A percentile compares a stretch with the other conserved stretches of the same genome.
Conservation (phyloP, 2,797 vertebrate species). For the Darevskia mixta region DNA sequence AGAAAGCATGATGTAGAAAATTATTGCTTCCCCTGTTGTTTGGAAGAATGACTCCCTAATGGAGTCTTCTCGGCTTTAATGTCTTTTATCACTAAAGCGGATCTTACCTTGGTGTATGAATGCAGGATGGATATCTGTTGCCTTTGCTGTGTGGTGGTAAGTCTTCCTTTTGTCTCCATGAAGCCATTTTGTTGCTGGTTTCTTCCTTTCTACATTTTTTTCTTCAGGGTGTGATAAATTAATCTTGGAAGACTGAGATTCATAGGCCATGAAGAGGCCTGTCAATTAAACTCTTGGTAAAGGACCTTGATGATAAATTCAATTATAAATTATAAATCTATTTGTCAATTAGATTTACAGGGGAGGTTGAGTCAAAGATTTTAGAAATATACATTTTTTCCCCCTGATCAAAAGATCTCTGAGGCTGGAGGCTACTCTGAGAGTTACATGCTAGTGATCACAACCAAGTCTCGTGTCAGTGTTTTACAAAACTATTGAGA, state of each 20-base stretch:
- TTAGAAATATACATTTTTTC: neutral
- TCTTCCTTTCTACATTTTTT: neutral
- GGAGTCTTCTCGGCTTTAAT: slow-evolving; percentile 54
- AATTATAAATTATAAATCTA: neutral
- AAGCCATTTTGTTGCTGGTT: neutral
- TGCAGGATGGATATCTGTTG: slow-evolving; percentile 38
- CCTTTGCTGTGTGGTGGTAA: neutral
- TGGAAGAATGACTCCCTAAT: slow-evolving; percentile 70
- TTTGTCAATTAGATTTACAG: neutral
- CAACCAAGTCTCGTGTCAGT: neutral
- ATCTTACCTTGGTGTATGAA: slow-evolving; percentile 54
- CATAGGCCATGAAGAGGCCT: neutral
- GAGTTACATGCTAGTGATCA: neutral
- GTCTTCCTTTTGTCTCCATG: slow-evolving; percentile 23
- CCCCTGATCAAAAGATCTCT: neutral
- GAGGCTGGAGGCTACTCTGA: neutral
- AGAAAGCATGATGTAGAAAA: slow-evolving; percentile 71
- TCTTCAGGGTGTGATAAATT: neutral
- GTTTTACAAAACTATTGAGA: neutral
- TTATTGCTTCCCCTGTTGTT: slow-evolving; percentile 68
- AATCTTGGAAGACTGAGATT: neutral
- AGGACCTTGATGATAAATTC: neutral
- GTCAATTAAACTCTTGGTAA: neutral
- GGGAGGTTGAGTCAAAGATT: neutral
- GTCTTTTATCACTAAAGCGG: slow-evolving; percentile 67